A percentile compares a stretch with the other conserved stretches of the same genome.
These are phyloP conservation scores for Schrankia costaestrigalis DNA, from an alignment of 2,888 invertebrate genomes.

Conservation along the genomic window DNA sequence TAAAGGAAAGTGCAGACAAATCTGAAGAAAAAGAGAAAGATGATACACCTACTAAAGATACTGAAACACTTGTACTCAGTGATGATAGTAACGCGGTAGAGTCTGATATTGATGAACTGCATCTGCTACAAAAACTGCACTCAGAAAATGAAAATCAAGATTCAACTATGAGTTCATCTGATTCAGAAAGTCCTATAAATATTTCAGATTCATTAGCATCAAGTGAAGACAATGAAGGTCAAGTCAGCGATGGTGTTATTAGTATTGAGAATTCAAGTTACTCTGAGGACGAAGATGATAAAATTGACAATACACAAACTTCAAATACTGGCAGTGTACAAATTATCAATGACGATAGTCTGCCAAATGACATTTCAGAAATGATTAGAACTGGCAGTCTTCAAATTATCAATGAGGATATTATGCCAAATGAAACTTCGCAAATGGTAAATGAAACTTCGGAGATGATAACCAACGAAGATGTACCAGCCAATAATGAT, in stretches of 20 bases:
- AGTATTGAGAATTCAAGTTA: constrained; percentile 73
- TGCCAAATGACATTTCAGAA: constrained; percentile 3
- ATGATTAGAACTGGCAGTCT: too few species aligned
- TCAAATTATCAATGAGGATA: too few species aligned
- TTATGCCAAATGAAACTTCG: too few species aligned
- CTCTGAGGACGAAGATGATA: constrained; percentile 54
- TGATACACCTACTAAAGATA: constrained; percentile 11
- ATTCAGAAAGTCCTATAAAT: constrained; percentile 56
- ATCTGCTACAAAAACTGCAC: constrained; percentile 62
- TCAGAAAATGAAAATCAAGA: constrained; percentile 49
- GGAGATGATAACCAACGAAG: too few species aligned
- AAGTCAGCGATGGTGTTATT: constrained; percentile 44
- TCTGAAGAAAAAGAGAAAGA: constrained; percentile 2
- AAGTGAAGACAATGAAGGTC: constrained; percentile 40
- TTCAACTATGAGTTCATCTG: constrained; percentile 52
- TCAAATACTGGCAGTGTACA: constrained; percentile 4
- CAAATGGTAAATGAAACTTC: too few species aligned
- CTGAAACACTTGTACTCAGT: constrained; percentile 41
- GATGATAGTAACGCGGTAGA: constrained; percentile 46
- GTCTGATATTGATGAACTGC: constrained; percentile 64
- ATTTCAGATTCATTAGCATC: constrained; percentile 60
- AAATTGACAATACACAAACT: not conserved
- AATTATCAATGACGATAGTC: not conserved
- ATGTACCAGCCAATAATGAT: constrained; percentile 14
- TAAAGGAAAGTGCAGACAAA: not conserved